A percentile compares a stretch with the other conserved stretches of the same genome.
Conservation (phyloP, 2,888 invertebrate genomes). For the Steinernema hermaphroditum region DNA sequence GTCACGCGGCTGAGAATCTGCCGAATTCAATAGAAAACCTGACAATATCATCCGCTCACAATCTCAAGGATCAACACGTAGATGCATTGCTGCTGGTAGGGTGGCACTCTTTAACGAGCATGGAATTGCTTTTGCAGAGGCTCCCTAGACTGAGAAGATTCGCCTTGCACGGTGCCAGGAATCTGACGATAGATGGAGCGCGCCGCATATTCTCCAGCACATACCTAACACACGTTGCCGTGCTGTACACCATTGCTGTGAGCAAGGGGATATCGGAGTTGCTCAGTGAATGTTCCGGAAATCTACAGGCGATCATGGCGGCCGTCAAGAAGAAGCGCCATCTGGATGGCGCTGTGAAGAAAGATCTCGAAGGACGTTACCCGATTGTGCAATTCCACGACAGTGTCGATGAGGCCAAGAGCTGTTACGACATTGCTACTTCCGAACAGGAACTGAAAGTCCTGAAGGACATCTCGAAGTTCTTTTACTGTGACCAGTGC, state of each 20-base stretch:
- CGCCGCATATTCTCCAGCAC: neutral
- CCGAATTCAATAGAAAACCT: neutral
- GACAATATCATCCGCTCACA: neutral
- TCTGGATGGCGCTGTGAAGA: neutral
- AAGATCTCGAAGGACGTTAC: neutral
- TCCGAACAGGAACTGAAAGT: neutral
- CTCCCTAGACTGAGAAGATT: neutral
- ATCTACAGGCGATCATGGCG: neutral
- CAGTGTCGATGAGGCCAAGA: neutral
- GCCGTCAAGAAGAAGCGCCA: neutral
- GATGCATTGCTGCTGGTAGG: neutral
- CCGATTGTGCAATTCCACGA: neutral
- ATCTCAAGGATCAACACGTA: neutral
- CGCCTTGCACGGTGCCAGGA: neutral
- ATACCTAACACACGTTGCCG: neutral
- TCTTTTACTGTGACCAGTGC: constrained; percentile 12
- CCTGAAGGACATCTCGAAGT: neutral
- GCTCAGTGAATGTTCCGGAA: neutral
- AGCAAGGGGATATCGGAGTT: neutral
- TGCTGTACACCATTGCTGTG: neutral
- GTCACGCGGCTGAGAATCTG: neutral
- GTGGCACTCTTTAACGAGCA: neutral
- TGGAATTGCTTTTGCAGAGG: too few species aligned
- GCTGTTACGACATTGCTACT: neutral
- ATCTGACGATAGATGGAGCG: neutral